Conservation (phyloP, 2,113 vertebrate genomes). For the cattle (Bos taurus) region ARS-UCD2.0 NC_037352.1:33924501-33925000, state of each 20-base stretch:
- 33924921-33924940: background rate
- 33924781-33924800: background rate
- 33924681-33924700: background rate
- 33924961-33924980: background rate
- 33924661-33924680: background rate
- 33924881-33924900: background rate
- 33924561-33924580: background rate
- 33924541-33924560: background rate
- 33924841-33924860: background rate
- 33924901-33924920: background rate
- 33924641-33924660: background rate
- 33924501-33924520: rapidly evolving
- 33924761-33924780: too few species aligned
- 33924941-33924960: background rate
- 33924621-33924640: background rate
- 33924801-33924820: background rate
- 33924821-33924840: background rate
- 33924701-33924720: background rate
- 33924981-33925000: background rate
- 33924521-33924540: background rate
- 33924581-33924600: background rate
- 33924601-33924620: rapidly evolving
- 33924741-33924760: background rate
- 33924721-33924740: background rate
- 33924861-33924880: background rate